Base-by-base conservation (phyloP, 1,140 invertebrate species). In the Drosophila tristis region DNA sequence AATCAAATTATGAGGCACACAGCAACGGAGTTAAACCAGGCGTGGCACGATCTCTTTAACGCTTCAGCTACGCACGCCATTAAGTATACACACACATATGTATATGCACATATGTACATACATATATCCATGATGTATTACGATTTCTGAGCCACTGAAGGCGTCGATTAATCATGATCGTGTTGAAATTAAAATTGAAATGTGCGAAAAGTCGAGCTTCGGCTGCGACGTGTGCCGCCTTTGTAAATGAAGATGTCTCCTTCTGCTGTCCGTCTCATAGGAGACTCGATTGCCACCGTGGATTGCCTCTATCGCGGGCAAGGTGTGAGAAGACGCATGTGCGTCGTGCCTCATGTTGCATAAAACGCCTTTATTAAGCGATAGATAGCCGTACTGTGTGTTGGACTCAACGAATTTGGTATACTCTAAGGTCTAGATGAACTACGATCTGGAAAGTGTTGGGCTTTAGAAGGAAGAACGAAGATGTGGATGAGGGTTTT, bases 41-140 rank as follows among this genome's bases (percentile, higher is more conserved):
- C 84, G 73, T 87, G 82, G 84, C 85, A 87, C 45, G 67, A 90
- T 77, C 85, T 87, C 74, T 90, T 90, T 90, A 86, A 90, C 86
- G 81, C 86, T 90, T 70, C 87, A 90, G 87, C 71, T 86, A 86
- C 86, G 86, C 86, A 90, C 86, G 80, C 81, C 74, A 90, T 78
- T 90, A 78, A 4, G 35, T 5, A 39, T 39, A 11, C 35, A 11
- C 3, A 35, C 9, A 35, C 4, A 35, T 1, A 9, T 11, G 11
- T 4, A 11, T 4, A 11, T 29, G 26, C 5, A 29, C 6, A 29
- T 29, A 29, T 1, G 0, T 29, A 29, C 7, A 6, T 29, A 29
- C 6, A 7, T 11, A 39, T 11, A 39, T 11, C 35, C 35, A 39
- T 39, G 35, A 39, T 39, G 9, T 4, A 39, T 39, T 39, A 13